Percentiles rank a stretch among this genome's conserved stretches.
These are phyloP conservation scores for Halocynthia aurantium DNA, from an alignment of 23 tunicate species.

Conservation along the genomic window DNA sequence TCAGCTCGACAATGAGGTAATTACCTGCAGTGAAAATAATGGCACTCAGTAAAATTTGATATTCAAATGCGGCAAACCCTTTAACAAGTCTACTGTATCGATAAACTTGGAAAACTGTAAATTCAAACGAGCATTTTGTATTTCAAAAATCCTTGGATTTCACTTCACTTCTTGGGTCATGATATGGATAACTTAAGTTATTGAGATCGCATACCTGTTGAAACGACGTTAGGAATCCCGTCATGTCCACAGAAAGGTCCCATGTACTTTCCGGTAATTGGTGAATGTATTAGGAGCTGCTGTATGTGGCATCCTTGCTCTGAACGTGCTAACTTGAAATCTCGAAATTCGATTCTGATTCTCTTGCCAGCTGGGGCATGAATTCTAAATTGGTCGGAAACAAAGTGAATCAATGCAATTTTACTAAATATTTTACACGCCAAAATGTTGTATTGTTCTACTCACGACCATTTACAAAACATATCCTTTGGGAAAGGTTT, in stretches of 20 bases:
- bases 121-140: too few species aligned
- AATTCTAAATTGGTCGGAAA: background rate
- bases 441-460: too few species aligned
- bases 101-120: too few species aligned
- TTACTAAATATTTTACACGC: too few species aligned
- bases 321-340: conserved; percentile 1
- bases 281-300: background rate
- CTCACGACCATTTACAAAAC: conserved; percentile 24
- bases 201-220: conserved; percentile 9
- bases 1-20: conserved; percentile 15
- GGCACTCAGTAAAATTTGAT: background rate
- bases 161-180: too few species aligned
- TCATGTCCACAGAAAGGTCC: conserved; percentile 28
- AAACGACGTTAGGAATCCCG: conserved; percentile 16
- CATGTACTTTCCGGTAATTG: conserved; percentile 7
- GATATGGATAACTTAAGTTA: too few species aligned
- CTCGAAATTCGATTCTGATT: conserved; percentile 6
- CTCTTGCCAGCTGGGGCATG: conserved; percentile 7
- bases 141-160: too few species aligned
- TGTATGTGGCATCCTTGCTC: conserved; percentile 2
- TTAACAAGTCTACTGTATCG: too few species aligned
- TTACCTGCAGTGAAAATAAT: conserved; percentile 10
- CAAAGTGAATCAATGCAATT: too few species aligned
- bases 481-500: conserved; percentile 9
- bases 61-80: too few species aligned